A percentile compares a stretch with the other conserved stretches of the same genome.
Conservation (phyloP, 2,888 invertebrate species). For the Ophioninae sp. region DNA sequence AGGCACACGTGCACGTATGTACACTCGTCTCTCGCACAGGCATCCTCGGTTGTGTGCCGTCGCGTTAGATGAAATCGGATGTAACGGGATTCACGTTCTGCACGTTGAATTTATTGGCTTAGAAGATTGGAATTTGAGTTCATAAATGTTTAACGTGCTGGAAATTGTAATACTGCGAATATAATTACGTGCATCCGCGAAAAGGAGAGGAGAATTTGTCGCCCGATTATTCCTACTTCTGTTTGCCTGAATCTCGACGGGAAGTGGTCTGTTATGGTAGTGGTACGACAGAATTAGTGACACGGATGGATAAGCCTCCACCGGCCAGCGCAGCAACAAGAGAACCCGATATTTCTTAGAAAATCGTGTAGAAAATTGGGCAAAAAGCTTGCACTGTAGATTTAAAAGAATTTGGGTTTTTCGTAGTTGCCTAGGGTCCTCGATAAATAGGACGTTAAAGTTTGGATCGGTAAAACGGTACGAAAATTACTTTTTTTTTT, state of each 20-base stretch:
- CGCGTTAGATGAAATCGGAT: conserved; percentile 52
- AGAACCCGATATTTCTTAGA: too few relatives aligned
- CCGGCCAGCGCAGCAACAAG: too few relatives aligned
- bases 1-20: conserved; percentile 5
- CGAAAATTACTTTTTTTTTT: background rate
- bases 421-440: too few relatives aligned
- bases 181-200: background rate
- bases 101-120: conserved; percentile 47
- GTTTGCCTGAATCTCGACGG: too few relatives aligned
- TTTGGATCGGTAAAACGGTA: background rate
- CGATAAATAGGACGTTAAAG: too few relatives aligned
- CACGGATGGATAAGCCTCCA: too few relatives aligned
- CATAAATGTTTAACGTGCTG: conserved; percentile 22
- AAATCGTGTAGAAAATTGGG: too few relatives aligned
- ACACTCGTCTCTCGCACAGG: too few relatives aligned
- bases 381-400: too few relatives aligned
- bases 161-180: conserved; percentile 6
- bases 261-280: background rate
- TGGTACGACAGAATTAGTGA: too few relatives aligned
- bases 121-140: conserved; percentile 37
- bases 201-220: background rate
- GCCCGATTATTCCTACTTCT: background rate
- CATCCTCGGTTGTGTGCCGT: background rate
- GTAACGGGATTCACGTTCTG: conserved; percentile 55
- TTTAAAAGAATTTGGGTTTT: too few relatives aligned